Conservation (phyloP, 2,797 vertebrate genomes). For the Anabas testudineus region DNA sequence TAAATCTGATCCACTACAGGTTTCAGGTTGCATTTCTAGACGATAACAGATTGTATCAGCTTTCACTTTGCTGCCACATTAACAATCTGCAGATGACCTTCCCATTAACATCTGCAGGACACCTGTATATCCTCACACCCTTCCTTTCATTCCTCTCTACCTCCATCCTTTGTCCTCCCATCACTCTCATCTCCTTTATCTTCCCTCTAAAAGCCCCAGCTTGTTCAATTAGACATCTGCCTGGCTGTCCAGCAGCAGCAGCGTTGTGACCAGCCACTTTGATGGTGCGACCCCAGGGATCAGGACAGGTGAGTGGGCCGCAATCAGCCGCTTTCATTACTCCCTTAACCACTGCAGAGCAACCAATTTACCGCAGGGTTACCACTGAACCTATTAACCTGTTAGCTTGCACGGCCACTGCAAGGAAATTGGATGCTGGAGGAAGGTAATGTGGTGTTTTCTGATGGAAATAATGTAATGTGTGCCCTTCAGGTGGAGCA, state of each 20-base stretch:
- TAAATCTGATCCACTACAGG: neutral
- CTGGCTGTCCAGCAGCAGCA: conserved; percentile 25
- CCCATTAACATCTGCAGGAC: conserved; percentile 23
- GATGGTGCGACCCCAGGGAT: conserved; percentile 61
- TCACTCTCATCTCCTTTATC: conserved; percentile 39
- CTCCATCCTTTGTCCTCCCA: conserved; percentile 29
- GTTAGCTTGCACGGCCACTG: conserved; percentile 53
- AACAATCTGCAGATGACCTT: conserved; percentile 23
- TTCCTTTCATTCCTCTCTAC: neutral
- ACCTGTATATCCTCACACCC: conserved; percentile 10
- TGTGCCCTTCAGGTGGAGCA: conserved; percentile 43
- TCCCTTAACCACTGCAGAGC: conserved; percentile 67
- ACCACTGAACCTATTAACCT: conserved; percentile 69
- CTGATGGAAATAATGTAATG: conserved; percentile 51
- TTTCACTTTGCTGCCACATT: conserved; percentile 31
- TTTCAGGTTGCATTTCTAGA: neutral
- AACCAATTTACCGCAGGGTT: conserved; percentile 62
- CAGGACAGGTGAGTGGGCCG: conserved; percentile 63
- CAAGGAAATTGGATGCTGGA: conserved; percentile 63
- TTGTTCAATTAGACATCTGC: conserved; percentile 69
- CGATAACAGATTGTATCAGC: conserved; percentile 21
- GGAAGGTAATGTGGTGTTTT: conserved; percentile 50
- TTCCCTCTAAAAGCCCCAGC: conserved; percentile 35
- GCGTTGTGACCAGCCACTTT: conserved; percentile 29
- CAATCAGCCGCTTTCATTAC: conserved; percentile 75